phyloP scores from a whole-genome alignment of 2,888 invertebrate genomes.

The Emmelina monodactyla region DNA sequence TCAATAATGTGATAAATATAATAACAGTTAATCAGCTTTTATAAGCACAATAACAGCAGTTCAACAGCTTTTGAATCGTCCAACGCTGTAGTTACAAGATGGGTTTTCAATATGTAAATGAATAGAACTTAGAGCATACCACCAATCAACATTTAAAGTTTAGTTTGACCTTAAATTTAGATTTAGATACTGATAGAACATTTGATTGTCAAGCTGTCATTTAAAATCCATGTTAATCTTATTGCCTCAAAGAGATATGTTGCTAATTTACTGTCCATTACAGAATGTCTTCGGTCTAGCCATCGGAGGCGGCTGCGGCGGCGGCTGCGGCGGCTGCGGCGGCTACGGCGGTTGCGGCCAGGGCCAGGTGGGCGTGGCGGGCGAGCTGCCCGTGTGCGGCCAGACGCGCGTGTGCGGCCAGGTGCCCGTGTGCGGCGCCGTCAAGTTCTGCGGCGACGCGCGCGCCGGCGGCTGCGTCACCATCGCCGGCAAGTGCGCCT shows the following conservation, averaged over 20 bases:
- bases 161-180: too few species aligned
- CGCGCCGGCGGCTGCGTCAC: constrained; percentile 22
- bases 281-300: constrained; percentile 12
- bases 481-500: constrained; percentile 22
- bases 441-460: constrained; percentile 19
- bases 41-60: not conserved
- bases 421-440: constrained; percentile 24
- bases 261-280: constrained; percentile 6
- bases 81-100: too few species aligned
- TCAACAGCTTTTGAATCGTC: too few species aligned
- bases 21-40: too few species aligned
- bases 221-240: too few species aligned
- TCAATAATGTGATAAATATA: not conserved
- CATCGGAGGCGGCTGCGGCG: constrained; percentile 6
- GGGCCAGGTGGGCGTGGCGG: constrained; percentile 21
- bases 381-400: constrained; percentile 22
- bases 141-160: too few species aligned
- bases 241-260: too few species aligned
- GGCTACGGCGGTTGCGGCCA: constrained; percentile 20
- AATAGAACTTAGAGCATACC: constrained; percentile 7
- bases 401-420: constrained; percentile 22
- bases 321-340: constrained; percentile 12
- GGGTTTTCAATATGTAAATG: too few species aligned
- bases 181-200: too few species aligned
- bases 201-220: too few species aligned